Conservation (phyloP, 2,797 vertebrate species). For the Valencia hispanica region DNA sequence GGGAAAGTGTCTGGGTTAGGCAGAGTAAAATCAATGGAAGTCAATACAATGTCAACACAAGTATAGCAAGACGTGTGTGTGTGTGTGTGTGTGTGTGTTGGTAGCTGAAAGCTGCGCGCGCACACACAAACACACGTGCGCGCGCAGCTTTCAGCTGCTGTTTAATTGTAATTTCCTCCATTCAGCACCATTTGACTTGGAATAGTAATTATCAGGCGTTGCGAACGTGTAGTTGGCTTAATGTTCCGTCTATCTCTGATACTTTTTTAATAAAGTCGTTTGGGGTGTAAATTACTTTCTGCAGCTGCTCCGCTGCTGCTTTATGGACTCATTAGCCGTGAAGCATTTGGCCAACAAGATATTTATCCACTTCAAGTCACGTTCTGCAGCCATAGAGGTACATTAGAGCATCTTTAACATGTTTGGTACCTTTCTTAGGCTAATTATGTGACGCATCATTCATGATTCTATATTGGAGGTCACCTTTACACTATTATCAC, state of each 20-base stretch:
- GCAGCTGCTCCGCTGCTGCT: conserved; percentile 68
- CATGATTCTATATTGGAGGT: conserved; percentile 49
- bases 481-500: conserved; percentile 56
- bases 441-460: conserved; percentile 54
- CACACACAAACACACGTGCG: no score
- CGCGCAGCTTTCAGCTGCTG: conserved; percentile 31
- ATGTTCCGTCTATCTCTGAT: conserved; percentile 72
- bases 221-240: conserved; percentile 57
- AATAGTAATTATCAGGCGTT: conserved; percentile 64
- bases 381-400: conserved; percentile 55
- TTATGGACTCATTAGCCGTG: conserved; percentile 71
- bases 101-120: no score
- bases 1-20: no score
- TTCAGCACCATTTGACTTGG: conserved; percentile 57
- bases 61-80: no score
- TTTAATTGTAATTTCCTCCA: conserved; percentile 60
- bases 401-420: conserved; percentile 63
- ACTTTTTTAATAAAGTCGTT: conserved; percentile 78
- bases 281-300: conserved; percentile 70
- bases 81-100: no score
- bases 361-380: conserved; percentile 58
- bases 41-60: no score
- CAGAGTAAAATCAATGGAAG: no score
- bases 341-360: conserved; percentile 71
- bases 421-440: conserved; percentile 43